Percentiles rank a stretch among this genome's conserved stretches.
phyloP scores from a whole-genome alignment of 2,113 vertebrate species.

The Serinus canaria region DNA sequence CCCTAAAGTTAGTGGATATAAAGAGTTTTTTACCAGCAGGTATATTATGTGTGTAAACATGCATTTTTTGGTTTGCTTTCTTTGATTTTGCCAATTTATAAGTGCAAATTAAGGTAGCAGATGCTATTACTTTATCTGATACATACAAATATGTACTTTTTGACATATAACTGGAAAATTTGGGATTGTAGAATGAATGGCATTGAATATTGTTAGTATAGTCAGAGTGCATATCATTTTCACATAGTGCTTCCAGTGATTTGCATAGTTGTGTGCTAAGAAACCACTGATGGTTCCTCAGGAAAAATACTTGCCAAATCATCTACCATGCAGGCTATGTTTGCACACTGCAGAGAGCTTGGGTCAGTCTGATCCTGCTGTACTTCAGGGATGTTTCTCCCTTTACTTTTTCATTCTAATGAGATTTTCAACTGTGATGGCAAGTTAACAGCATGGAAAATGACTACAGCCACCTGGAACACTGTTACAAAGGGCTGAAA shows the following conservation, averaged over 20 bases:
- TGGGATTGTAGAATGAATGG: background rate
- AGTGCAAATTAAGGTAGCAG: background rate
- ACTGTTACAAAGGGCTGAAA: background rate
- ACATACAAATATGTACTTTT: background rate
- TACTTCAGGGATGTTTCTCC: background rate
- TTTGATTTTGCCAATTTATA: background rate
- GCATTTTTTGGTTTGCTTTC: background rate
- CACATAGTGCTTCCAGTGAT: background rate
- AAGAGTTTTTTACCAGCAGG: background rate
- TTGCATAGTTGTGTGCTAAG: background rate
- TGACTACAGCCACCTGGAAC: background rate
- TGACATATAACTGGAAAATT: background rate
- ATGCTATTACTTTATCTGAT: background rate
- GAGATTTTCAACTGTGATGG: background rate
- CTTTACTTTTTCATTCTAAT: background rate
- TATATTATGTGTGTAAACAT: background rate
- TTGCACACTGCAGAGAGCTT: background rate
- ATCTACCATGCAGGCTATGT: background rate
- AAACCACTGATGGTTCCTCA: background rate
- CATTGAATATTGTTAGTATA: background rate
- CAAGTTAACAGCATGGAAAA: background rate
- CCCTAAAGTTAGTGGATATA: background rate
- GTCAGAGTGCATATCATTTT: background rate
- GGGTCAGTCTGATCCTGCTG: background rate
- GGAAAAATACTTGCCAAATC: background rate